A percentile compares a stretch with the other conserved stretches of the same genome.
phyloP scores from a whole-genome alignment of 1,140 invertebrate genomes.

The Drosophila sturtevanti region DNA sequence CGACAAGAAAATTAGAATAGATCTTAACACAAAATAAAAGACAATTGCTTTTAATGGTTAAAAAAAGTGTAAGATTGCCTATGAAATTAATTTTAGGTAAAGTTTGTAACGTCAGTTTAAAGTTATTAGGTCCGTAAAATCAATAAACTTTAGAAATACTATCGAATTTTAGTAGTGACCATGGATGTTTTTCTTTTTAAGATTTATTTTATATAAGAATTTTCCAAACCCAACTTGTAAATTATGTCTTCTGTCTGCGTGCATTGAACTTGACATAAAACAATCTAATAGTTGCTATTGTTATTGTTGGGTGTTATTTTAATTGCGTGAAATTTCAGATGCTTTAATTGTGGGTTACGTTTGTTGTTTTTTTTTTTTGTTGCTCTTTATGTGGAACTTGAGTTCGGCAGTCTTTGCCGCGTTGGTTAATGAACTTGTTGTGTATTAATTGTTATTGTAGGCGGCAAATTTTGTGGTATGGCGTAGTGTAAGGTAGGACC shows the following conservation, averaged over 20 bases:
- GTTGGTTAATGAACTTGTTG: slow-evolving; percentile 47
- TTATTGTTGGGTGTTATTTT: slow-evolving; percentile 41
- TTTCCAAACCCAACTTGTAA: too few relatives aligned
- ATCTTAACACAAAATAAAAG: too few relatives aligned
- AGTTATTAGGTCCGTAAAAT: too few relatives aligned
- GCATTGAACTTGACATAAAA: slow-evolving; percentile 78
- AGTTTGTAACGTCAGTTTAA: too few relatives aligned
- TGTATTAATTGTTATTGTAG: neutral
- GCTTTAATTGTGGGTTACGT: slow-evolving; percentile 72
- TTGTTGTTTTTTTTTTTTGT: neutral
- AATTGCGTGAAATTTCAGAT: slow-evolving; percentile 71
- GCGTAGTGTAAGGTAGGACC: slow-evolving; percentile 16
- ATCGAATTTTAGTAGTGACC: too few relatives aligned
- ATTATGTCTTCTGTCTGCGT: slow-evolving; percentile 53
- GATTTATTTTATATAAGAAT: too few relatives aligned
- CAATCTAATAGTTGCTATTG: slow-evolving; percentile 66
- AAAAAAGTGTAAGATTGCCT: too few relatives aligned
- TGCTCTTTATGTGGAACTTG: slow-evolving; percentile 39
- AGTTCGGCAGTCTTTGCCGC: slow-evolving; percentile 14
- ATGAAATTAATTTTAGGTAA: too few relatives aligned
- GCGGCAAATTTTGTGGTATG: slow-evolving; percentile 27
- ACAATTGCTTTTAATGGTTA: too few relatives aligned
- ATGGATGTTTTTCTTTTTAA: too few relatives aligned
- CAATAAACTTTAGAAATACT: too few relatives aligned
- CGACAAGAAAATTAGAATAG: too few relatives aligned